Evolutionary conservation across 2,797 vertebrate species (phyloP).

Genomic region (Epinephelus awoara): DNA sequence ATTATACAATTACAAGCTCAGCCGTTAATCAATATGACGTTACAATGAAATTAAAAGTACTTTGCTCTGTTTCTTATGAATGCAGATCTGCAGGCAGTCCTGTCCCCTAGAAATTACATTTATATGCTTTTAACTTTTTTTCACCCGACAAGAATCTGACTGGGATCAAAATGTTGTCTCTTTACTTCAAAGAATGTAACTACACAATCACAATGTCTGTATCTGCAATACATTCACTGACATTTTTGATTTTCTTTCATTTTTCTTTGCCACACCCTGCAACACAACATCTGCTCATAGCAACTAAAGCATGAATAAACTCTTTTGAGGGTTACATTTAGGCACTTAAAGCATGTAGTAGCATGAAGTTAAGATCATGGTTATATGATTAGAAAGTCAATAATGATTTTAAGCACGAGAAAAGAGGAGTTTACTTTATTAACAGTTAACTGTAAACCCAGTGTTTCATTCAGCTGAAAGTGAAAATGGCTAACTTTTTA

Average conservation of each 20-base stretch:
- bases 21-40: neutral
- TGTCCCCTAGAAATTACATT: constrained; percentile 4
- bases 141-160: neutral
- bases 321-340: neutral
- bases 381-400: too few species aligned
- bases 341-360: neutral
- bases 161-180: neutral
- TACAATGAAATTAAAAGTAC: constrained; percentile 3
- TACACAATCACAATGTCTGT: too few species aligned
- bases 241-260: too few species aligned
- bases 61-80: constrained; percentile 10
- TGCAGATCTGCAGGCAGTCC: neutral
- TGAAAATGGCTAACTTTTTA: too few species aligned
- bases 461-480: too few species aligned
- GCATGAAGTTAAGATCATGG: too few species aligned
- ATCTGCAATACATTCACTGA: neutral
- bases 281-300: neutral
- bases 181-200: too few species aligned
- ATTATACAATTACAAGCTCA: neutral
- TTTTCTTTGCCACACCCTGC: neutral
- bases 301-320: neutral
- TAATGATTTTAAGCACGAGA: too few species aligned
- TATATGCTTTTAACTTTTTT: neutral
- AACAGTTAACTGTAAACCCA: too few species aligned
- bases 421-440: too few species aligned